Percentiles rank a stretch among this genome's conserved stretches.
Evolutionary conservation across 2,888 invertebrate species (phyloP).

Genomic region (Hartigia nigra): DNA sequence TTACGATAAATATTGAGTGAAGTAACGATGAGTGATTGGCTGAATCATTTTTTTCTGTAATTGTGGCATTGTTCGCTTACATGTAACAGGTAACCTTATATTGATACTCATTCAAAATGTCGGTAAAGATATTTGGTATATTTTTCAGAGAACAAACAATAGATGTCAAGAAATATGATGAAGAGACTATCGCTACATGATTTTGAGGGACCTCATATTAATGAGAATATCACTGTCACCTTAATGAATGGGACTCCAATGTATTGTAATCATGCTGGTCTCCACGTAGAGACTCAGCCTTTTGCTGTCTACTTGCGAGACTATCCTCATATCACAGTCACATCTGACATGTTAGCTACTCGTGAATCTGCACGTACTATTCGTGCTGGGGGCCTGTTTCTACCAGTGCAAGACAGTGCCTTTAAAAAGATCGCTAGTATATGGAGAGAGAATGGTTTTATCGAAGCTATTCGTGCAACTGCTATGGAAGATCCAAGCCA

Average conservation of each 20-base stretch:
- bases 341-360: slow-evolving; percentile 72
- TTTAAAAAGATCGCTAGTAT: slow-evolving; percentile 80
- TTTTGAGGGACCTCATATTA: slow-evolving; percentile 43
- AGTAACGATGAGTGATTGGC: not conserved
- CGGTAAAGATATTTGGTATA: not conserved
- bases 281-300: slow-evolving; percentile 53
- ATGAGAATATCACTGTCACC: slow-evolving; percentile 45
- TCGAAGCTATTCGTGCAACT: slow-evolving; percentile 76
- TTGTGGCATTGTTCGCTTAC: not conserved
- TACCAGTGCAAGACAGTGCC: slow-evolving; percentile 77
- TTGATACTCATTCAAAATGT: not conserved
- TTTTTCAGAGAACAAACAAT: not conserved
- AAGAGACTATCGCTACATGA: slow-evolving; percentile 52
- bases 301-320: slow-evolving; percentile 65
- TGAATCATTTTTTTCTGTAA: not conserved
- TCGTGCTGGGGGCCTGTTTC: slow-evolving; percentile 68
- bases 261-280: slow-evolving; percentile 45
- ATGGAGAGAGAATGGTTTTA: slow-evolving; percentile 81
- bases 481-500: slow-evolving; percentile 68
- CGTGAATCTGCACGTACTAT: slow-evolving; percentile 69
- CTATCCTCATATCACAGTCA: slow-evolving; percentile 79
- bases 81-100: not conserved
- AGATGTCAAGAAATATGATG: slow-evolving; percentile 39
- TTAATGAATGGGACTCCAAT: slow-evolving; percentile 37
- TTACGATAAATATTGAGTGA: not conserved